Base-by-base conservation (phyloP, 2,888 invertebrate genomes). In the Chymomyza caudatula region DNA sequence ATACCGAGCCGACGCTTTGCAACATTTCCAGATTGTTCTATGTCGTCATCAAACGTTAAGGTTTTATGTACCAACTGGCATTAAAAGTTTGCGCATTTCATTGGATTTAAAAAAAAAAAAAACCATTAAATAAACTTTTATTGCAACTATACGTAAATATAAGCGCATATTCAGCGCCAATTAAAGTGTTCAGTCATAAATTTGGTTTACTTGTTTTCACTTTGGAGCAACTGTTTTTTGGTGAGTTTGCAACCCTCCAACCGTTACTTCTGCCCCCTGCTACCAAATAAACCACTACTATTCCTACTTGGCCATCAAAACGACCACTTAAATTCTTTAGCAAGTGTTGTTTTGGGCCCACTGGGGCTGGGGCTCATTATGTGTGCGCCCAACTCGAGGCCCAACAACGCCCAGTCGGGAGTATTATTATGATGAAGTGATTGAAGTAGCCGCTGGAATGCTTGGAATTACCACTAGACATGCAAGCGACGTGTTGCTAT, bases 401-500 rank as follows among this genome's bases (percentile, higher is more conserved):
- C 29, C 8, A 37, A 11, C 29, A 11, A 37, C 29, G 11, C 29
- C 4, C 11, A 8, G 29, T 11, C 29, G 8, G 29, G 29, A 8
- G 29, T 37, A 11, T 37, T 37, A 11, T 37, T 80, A 78, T 84
- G 79, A 80, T 84, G 85, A 84, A 80, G 79, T 78, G 79, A 84
- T 80, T 80, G 85, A 81, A 84, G 77, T 78, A 72, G 54, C 69
- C 54, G 23, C 51, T 54, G 55, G 69, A 60, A 58, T 65, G 74
- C 62, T 69, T 51, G 69, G 23, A 85, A 84, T 82, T 67, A 55
- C 79, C 77, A 54, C 54, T 62, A 63, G 72, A 82, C 80, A 80
- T 85, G 80, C 78, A 83, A 78, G 51, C 63, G 55, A 67, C 78
- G 73, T 77, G 84, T 77, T 75, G 76, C 71, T 67, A 80, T 80